A percentile compares a stretch with the other conserved stretches of the same genome.
These are phyloP conservation scores for Ophiodon elongatus DNA, from an alignment of 2,113 vertebrate genomes.

Conservation along the genomic window DNA sequence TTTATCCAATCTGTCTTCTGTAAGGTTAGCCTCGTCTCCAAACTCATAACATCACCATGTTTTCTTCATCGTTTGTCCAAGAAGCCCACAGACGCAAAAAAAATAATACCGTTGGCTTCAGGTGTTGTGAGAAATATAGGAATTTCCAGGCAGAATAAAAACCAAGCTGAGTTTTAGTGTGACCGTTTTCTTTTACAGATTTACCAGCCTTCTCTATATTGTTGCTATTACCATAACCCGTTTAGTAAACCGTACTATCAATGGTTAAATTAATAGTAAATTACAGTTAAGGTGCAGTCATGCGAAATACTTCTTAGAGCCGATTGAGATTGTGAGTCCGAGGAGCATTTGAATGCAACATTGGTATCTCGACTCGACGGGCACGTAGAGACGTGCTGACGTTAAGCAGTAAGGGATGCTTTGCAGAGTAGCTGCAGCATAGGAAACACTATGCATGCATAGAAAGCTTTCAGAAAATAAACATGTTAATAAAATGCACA, in stretches of 20 bases:
- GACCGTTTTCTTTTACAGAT: neutral
- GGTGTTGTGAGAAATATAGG: neutral
- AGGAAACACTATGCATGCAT: too few relatives aligned
- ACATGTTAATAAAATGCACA: neutral
- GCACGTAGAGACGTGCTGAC: slow-evolving; percentile 62
- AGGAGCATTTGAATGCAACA: slow-evolving; percentile 53
- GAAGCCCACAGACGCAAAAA: slow-evolving; percentile 50
- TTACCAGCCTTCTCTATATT: neutral
- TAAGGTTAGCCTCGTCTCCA: slow-evolving; percentile 35
- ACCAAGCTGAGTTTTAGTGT: neutral
- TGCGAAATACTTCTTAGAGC: neutral
- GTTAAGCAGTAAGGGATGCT: slow-evolving; percentile 22
- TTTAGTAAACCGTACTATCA: neutral
- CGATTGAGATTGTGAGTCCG: neutral
- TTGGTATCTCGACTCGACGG: slow-evolving; percentile 23
- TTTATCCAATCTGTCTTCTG: neutral
- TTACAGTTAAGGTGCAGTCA: neutral
- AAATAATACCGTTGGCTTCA: slow-evolving; percentile 51
- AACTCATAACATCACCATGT: slow-evolving; percentile 45
- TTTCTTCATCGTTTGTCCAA: slow-evolving; percentile 47
- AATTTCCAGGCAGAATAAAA: neutral
- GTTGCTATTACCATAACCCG: neutral
- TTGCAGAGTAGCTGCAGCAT: slow-evolving; percentile 6
- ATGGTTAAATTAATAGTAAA: neutral
- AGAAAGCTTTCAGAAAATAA: too few relatives aligned